A percentile compares a stretch with the other conserved stretches of the same genome.
These are phyloP conservation scores for Ophion obscuratus DNA, from an alignment of 2,888 invertebrate species.

Conservation along the genomic window DNA sequence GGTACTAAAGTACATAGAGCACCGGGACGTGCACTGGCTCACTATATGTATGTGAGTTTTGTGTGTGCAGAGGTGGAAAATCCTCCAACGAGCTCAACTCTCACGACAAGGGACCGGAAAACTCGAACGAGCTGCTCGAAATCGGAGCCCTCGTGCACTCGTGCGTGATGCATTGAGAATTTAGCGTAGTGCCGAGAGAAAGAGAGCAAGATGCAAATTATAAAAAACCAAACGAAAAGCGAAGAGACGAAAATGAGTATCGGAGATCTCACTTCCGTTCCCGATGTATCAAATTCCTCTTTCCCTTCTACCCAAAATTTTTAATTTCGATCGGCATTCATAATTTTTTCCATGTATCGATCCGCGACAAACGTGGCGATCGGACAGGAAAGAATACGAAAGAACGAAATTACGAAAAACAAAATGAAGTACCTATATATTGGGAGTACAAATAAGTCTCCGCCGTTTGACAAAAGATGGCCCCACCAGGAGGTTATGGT, in stretches of 20 bases:
- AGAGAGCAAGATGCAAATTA: not conserved
- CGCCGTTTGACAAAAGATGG: too few relatives aligned
- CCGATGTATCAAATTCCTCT: not conserved
- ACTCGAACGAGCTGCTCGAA: slow-evolving; percentile 41
- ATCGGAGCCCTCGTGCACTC: slow-evolving; percentile 48
- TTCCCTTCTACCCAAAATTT: too few relatives aligned
- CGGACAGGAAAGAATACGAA: too few relatives aligned
- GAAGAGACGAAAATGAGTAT: slow-evolving; percentile 5
- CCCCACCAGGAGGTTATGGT: too few relatives aligned
- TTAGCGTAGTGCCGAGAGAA: slow-evolving; percentile 49
- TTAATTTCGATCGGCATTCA: too few relatives aligned
- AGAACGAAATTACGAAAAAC: too few relatives aligned
- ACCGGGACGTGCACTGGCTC: not conserved
- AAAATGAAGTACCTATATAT: too few relatives aligned
- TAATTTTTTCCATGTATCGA: too few relatives aligned
- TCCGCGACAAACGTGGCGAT: too few relatives aligned
- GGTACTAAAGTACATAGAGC: slow-evolving; percentile 49
- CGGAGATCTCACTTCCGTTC: not conserved
- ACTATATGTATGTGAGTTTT: slow-evolving; percentile 17
- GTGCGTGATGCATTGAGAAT: slow-evolving; percentile 61
- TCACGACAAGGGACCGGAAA: slow-evolving; percentile 28
- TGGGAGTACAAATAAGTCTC: too few relatives aligned
- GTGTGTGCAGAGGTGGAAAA: slow-evolving; percentile 34
- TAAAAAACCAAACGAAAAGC: slow-evolving; percentile 19
- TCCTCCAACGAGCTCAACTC: slow-evolving; percentile 54